phyloP scores from a whole-genome alignment of 2,888 invertebrate genomes.

The Chelonus formosanus region DNA sequence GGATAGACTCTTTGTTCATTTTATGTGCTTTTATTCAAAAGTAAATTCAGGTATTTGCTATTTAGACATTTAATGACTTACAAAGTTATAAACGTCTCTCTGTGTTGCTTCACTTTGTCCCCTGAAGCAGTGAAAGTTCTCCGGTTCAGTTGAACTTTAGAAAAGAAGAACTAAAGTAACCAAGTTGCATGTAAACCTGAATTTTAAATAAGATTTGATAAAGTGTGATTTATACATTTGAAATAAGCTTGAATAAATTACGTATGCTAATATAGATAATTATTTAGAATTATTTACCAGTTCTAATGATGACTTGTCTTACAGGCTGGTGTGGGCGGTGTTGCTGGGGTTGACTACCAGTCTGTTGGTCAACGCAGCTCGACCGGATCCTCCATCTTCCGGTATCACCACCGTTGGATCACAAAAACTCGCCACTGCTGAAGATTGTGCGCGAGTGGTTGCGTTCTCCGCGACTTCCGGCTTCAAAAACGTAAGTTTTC shows the following conservation, averaged over 20 bases:
- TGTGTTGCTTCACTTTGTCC: slow-evolving; percentile 35
- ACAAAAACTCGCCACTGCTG: slow-evolving; percentile 62
- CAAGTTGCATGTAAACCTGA: no score
- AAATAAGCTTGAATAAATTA: slow-evolving; percentile 3
- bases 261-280: no score
- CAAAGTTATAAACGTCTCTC: slow-evolving; percentile 1
- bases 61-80: slow-evolving; percentile 7
- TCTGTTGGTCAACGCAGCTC: slow-evolving; percentile 51
- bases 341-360: slow-evolving; percentile 48
- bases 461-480: slow-evolving; percentile 62
- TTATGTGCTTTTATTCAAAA: slow-evolving; percentile 9
- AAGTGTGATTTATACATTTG: slow-evolving; percentile 6
- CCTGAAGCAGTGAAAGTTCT: slow-evolving; percentile 56
- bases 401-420: slow-evolving; percentile 62
- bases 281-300: no score
- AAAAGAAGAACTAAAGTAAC: slow-evolving; percentile 35
- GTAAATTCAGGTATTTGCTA: neutral
- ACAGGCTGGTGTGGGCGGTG: slow-evolving; percentile 60
- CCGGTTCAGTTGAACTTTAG: slow-evolving; percentile 49
- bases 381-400: slow-evolving; percentile 54
- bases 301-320: neutral
- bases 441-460: slow-evolving; percentile 63
- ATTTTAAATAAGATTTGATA: no score
- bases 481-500: slow-evolving; percentile 47
- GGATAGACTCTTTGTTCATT: neutral